Evolutionary conservation across 2,113 vertebrate genomes (phyloP).

Genomic region (Stictonetta naevosa): DNA sequence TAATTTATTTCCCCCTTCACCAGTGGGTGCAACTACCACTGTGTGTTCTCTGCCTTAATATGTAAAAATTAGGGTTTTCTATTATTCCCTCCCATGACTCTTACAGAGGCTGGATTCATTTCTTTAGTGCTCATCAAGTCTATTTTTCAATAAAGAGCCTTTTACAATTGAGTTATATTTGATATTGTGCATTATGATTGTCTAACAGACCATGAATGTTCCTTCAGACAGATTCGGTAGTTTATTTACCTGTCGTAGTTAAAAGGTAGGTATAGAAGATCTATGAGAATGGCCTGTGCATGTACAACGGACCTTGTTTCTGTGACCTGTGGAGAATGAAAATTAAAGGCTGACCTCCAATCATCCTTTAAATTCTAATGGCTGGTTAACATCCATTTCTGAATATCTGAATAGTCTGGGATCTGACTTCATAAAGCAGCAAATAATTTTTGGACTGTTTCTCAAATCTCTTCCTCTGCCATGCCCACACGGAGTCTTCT

Average conservation of each 20-base stretch:
- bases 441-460: neutral
- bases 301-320: neutral
- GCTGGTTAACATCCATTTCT: neutral
- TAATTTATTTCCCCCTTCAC: neutral
- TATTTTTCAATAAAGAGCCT: constrained; percentile 16
- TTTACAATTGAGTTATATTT: constrained; percentile 17
- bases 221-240: neutral
- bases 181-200: constrained; percentile 65
- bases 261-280: constrained; percentile 29
- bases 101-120: constrained; percentile 1
- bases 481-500: neutral
- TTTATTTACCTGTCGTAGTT: constrained; percentile 50
- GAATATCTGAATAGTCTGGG: neutral
- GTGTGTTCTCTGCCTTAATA: neutral
- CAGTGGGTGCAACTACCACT: neutral
- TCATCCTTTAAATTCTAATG: neutral
- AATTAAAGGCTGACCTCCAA: neutral
- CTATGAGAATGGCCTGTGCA: constrained; percentile 48
- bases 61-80: neutral
- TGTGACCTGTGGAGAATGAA: constrained; percentile 13
- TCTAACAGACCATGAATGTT: constrained; percentile 59
- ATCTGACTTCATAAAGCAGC: neutral
- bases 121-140: constrained; percentile 3
- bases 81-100: neutral
- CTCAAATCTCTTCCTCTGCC: neutral